Evolutionary conservation across 2,797 vertebrate species (phyloP), one percentile per base, ranked within the genome.

Genomic region (Esox masquinongy): DNA sequence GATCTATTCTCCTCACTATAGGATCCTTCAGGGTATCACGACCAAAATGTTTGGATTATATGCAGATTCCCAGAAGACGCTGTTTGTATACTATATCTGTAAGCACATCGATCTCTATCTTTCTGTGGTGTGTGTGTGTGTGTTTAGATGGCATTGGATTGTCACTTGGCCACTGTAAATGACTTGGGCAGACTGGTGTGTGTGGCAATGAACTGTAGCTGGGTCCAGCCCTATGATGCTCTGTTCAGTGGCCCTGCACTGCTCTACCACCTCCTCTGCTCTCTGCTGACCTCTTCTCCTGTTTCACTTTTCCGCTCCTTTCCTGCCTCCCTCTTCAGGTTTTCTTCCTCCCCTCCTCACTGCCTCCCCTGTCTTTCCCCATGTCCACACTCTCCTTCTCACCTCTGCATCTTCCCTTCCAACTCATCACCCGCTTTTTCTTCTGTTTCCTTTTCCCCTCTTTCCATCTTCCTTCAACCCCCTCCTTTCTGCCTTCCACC

Each of bases 391-490:
- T 39, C 43, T 17, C 70, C 24, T 24, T 5, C 49, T 26, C 26
- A 14, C 47, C 63, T 39, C 22, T 19, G 8, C 77, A 5, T 26
- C 73, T 59, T 67, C 4, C 29, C 64, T 36, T 67, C 17, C 29
- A 4, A 26, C 16, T 31, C 26, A 24, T 67, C 26, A 3, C 29
- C 34, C 31, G 47, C 49, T 16, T 72, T 31, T 74, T 19, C 26
- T 3, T 34, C 64, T 26, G 19, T 11, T 64, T 9, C 24, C 34
- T 17, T 34, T 24, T 22, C 24, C 15, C 36, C 29, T 14, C 0
- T 51, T 24, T 1, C n/a, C 74, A 76, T 87, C 83, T 85, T 87
- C 84, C 86, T 80, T 83, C 70, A 77, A 51, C 50, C 70, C 8
- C 50, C n/a, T 66, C 22, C 61, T 0, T 24, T 47, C 63, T 49